phyloP scores from a whole-genome alignment of 2,888 invertebrate genomes.

The Pterobdella sp. region DNA sequence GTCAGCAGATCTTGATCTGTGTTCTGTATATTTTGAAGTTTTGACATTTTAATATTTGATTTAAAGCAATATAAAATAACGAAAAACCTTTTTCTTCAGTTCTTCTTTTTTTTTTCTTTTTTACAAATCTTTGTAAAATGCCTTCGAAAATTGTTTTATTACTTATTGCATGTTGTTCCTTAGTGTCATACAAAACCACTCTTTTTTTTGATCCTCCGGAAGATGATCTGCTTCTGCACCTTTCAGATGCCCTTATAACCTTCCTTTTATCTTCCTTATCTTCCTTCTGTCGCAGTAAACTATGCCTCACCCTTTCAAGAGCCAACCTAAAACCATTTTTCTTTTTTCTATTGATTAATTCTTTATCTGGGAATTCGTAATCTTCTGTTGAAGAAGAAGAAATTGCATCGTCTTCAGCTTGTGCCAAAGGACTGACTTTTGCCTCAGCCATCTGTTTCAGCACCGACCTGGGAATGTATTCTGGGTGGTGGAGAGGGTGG shows the following conservation, averaged over 20 bases:
- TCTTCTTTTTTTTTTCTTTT: constrained; percentile 31
- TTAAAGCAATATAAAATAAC: not conserved
- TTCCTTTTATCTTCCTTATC: constrained; percentile 25
- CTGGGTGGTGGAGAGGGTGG: not conserved
- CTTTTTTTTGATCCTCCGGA: not conserved
- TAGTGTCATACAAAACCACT: not conserved
- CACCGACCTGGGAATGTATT: constrained; percentile 18
- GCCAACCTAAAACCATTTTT: constrained; percentile 38
- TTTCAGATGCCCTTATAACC: not conserved
- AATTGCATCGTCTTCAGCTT: constrained; percentile 4
- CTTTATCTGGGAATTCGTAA: constrained; percentile 36
- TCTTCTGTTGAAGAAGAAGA: constrained; percentile 37
- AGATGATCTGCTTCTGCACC: constrained; percentile 13
- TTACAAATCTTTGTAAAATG: constrained; percentile 32
- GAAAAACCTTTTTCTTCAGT: not conserved
- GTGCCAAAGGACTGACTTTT: constrained; percentile 11
- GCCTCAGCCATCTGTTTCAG: not conserved
- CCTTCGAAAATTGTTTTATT: constrained; percentile 35
- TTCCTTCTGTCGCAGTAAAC: constrained; percentile 35
- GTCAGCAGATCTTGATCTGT: constrained; percentile 34
- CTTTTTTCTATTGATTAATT: constrained; percentile 36
- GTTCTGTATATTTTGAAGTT: constrained; percentile 10
- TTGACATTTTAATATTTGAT: not conserved
- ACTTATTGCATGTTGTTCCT: constrained; percentile 21
- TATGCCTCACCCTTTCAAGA: constrained; percentile 37